Conservation (phyloP, 2,113 vertebrate genomes). For the Anoura caudifer region DNA sequence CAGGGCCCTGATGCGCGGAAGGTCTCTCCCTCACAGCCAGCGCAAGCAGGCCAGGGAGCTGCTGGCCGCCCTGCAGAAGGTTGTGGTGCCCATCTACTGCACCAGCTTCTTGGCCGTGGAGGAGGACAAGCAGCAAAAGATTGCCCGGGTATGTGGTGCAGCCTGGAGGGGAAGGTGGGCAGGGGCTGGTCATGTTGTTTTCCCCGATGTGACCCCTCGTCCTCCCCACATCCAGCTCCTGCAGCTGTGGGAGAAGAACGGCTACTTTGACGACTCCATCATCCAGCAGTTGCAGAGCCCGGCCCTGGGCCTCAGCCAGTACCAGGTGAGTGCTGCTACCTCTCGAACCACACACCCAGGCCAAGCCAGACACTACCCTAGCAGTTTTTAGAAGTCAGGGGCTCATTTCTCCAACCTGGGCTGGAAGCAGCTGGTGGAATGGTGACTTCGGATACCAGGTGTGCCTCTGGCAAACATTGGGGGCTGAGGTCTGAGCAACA, state of each 20-base stretch:
- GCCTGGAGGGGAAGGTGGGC: fast-evolving
- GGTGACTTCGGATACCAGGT: background rate
- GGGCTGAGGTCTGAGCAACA: background rate
- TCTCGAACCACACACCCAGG: fast-evolving
- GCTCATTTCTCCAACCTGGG: background rate
- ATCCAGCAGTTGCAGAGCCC: slow-evolving; percentile 98
- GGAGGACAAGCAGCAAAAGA: slow-evolving; percentile 99
- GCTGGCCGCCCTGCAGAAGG: slow-evolving; percentile 95
- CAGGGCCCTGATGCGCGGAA: slow-evolving; percentile 72
- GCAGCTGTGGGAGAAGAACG: slow-evolving; percentile 98
- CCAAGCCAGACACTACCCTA: background rate
- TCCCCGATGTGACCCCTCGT: background rate
- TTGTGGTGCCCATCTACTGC: slow-evolving; percentile 98
- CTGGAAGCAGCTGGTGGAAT: fast-evolving
- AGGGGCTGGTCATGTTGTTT: background rate
- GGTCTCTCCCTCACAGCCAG: slow-evolving; percentile 85
- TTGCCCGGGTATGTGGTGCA: slow-evolving; percentile 86
- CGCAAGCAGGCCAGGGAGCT: slow-evolving; percentile 97
- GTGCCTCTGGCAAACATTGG: background rate
- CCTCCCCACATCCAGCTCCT: slow-evolving; percentile 85
- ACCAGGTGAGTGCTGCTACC: slow-evolving; percentile 85
- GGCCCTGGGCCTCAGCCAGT: slow-evolving; percentile 95
- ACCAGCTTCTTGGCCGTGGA: slow-evolving; percentile 98
- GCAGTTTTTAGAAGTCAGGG: background rate
- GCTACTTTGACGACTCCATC: slow-evolving; percentile 96